Conservation (phyloP, 2,797 vertebrate species). For the Todus mexicanus region DNA sequence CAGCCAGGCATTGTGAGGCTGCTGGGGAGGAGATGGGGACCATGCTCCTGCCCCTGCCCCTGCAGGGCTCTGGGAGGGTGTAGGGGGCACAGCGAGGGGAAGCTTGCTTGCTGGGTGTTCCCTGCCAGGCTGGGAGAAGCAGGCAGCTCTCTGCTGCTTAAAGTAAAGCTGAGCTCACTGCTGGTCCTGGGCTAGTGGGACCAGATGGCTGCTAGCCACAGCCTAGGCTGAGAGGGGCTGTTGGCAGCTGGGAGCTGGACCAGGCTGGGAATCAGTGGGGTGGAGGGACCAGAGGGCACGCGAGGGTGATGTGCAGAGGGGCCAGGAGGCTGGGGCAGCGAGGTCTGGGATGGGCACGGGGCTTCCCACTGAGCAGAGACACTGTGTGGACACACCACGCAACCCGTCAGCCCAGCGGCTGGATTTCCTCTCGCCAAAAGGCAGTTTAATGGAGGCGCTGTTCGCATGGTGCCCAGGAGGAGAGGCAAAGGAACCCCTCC, state of each 20-base stretch:
- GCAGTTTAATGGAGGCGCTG: slow-evolving; percentile 12
- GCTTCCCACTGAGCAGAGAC: not conserved
- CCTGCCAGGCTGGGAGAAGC: not conserved
- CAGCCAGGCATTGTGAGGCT: rapidly evolving
- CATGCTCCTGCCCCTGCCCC: rapidly evolving
- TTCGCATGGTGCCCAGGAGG: not conserved
- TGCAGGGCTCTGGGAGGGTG: not conserved
- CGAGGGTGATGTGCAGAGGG: rapidly evolving
- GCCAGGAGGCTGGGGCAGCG: not conserved
- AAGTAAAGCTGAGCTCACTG: not conserved
- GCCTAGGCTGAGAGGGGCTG: not conserved
- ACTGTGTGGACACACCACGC: rapidly evolving
- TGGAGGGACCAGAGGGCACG: rapidly evolving
- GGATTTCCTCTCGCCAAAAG: not conserved
- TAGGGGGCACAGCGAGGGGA: not conserved
- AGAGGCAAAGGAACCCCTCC: not conserved
- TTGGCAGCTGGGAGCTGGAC: not conserved
- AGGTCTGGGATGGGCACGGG: not conserved
- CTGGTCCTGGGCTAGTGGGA: not conserved
- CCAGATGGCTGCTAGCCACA: not conserved
- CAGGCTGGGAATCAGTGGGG: not conserved
- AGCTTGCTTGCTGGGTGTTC: not conserved
- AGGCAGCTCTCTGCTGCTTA: not conserved
- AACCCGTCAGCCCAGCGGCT: not conserved
- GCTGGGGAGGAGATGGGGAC: not conserved